Evolutionary conservation across 2,797 vertebrate species (phyloP), one percentile per base, ranked within the genome.

Genomic region (Alfaro cultratus): DNA sequence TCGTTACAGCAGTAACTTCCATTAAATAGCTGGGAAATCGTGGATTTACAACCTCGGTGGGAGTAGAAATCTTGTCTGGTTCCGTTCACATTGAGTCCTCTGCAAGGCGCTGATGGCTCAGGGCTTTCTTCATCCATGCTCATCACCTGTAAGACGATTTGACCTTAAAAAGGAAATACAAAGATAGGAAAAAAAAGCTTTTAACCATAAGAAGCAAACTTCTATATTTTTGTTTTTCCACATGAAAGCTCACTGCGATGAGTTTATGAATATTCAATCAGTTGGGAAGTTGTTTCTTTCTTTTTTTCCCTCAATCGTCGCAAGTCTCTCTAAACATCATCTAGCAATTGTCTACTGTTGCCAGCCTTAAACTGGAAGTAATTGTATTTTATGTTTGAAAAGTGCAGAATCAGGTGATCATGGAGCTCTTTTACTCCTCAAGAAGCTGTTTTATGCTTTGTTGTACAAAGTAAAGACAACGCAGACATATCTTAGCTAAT

Each of bases 41-140:
- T 73, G 62, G 72, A 74, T 84, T 86, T 83, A 75, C 78, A 85
- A 74, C 78, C 77, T 81, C 77, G n/a, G 79, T 83, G 79, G 89
- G 85, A 86, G 80, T 81, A 67, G 21, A 80, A 86, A 68, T 85
- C 51, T 90, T 85, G 85, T 87, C 85, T 85, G 87, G 84, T 85
- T 86, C 78, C 76, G 81, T 88, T 71, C 79, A 78, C 74, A 80
- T 83, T 29, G 1, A 81, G 36, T 70, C 46, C 80, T 83, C 87
- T 85, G 86, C 81, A 80, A 68, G 68, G 60, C 64, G 79, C 64
- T 43, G 87, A 91, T 83, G 86, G 89, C 85, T 87, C 55, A 39
- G 3, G 85, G 91, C 81, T 34, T 64, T 76, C 75, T 83, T 84
- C 82, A 72, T 89, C 88, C 84, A 9, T 86, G 78, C 76, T 83